Percentiles rank a stretch among this genome's conserved stretches.
Evolutionary conservation across 2,888 invertebrate species (phyloP).

Genomic region (Isotomurus palustris): DNA sequence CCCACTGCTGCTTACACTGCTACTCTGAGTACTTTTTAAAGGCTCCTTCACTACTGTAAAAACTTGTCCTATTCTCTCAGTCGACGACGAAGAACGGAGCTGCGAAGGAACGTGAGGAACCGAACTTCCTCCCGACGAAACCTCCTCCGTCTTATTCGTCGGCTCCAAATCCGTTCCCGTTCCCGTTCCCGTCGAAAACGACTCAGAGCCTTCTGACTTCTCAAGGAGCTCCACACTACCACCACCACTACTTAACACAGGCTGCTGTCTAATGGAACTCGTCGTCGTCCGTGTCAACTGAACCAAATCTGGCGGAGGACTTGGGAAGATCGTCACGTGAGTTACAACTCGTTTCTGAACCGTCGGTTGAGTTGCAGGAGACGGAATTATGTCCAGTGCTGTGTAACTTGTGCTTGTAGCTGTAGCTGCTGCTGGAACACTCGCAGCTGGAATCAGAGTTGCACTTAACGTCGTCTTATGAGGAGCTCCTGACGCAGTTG

Average conservation of each 20-base stretch:
- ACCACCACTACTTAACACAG: not conserved
- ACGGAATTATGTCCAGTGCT: conserved; percentile 10
- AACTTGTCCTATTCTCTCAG: not conserved
- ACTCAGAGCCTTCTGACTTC: not conserved
- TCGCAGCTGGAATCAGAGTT: conserved; percentile 10
- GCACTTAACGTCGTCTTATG: conserved; percentile 24
- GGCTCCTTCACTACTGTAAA: not conserved
- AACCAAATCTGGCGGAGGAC: conserved; percentile 42
- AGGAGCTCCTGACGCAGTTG: conserved; percentile 9
- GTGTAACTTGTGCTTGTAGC: conserved; percentile 35
- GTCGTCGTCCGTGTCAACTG: conserved; percentile 22
- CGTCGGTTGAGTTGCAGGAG: conserved; percentile 37
- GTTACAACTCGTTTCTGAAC: conserved; percentile 46
- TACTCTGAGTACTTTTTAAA: not conserved
- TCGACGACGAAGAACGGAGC: not conserved
- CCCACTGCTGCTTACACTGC: too few relatives aligned
- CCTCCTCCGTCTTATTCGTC: not conserved
- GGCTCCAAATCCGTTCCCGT: not conserved
- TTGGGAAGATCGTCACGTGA: conserved; percentile 46
- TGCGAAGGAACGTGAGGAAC: not conserved
- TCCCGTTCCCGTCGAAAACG: not conserved
- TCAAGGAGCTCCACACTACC: not conserved
- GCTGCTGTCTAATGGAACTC: too few relatives aligned
- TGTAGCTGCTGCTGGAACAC: conserved; percentile 30
- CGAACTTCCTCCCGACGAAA: not conserved